Percentiles rank a stretch among this genome's conserved stretches.
Evolutionary conservation across 2,888 invertebrate species (phyloP).

Genomic region (Cerastis leucographa): DNA sequence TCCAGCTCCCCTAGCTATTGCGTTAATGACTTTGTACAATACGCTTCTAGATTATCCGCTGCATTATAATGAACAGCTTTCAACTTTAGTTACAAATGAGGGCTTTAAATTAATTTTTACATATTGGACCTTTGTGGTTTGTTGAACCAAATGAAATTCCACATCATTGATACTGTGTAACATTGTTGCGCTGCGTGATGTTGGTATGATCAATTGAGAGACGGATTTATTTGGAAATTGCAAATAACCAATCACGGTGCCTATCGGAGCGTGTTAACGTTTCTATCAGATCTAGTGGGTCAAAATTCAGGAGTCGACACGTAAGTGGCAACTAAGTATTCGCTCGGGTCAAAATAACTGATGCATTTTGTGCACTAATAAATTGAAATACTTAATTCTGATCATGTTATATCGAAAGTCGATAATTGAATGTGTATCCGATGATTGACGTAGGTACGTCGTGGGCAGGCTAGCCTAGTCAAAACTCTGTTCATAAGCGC

Average conservation of each 20-base stretch:
- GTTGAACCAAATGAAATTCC: slow-evolving; percentile 9
- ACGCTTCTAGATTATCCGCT: slow-evolving; percentile 9
- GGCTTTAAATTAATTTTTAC: background rate
- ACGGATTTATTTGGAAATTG: slow-evolving; percentile 11
- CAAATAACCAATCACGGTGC: slow-evolving; percentile 17
- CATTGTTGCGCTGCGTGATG: background rate
- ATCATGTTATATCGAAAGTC: slow-evolving; percentile 1
- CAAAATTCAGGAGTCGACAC: background rate
- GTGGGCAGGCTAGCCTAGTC: slow-evolving; percentile 1
- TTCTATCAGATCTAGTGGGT: background rate
- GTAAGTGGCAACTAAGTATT: background rate
- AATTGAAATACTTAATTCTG: background rate
- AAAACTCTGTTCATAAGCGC: slow-evolving; percentile 28
- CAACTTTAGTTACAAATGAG: background rate
- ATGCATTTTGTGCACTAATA: background rate
- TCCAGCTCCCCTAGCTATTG: slow-evolving; percentile 23
- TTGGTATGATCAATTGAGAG: slow-evolving; percentile 1
- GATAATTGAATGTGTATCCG: slow-evolving; percentile 6
- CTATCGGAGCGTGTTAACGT: slow-evolving; percentile 25
- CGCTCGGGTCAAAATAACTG: slow-evolving; percentile 1
- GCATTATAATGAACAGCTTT: slow-evolving; percentile 6
- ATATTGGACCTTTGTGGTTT: background rate
- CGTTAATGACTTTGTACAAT: slow-evolving; percentile 45
- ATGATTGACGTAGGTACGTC: slow-evolving; percentile 28
- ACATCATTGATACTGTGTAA: background rate